A percentile compares a stretch with the other conserved stretches of the same genome.
Conservation (phyloP, 1,140 invertebrate species). For the Forficula auricularia region DNA sequence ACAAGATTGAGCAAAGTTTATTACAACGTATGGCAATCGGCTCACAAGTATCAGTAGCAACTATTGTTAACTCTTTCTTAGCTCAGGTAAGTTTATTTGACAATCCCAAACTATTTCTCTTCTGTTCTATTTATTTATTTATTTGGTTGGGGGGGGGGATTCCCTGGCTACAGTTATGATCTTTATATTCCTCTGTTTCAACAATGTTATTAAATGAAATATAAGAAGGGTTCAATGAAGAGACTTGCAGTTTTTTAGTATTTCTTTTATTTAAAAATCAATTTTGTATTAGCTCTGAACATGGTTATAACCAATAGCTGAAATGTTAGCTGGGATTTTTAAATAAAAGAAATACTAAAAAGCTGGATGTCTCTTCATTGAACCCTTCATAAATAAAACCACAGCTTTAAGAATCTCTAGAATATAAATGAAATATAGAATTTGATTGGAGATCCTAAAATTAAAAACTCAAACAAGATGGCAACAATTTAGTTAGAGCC, state of each 20-base stretch:
- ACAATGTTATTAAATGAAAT: slow-evolving; percentile 3
- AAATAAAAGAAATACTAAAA: too few relatives aligned
- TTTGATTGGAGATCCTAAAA: too few relatives aligned
- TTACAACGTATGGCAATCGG: slow-evolving; percentile 91
- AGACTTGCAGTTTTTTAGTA: background rate
- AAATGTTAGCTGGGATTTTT: too few relatives aligned
- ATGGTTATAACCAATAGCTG: too few relatives aligned
- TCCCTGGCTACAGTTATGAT: background rate
- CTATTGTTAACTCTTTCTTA: slow-evolving; percentile 84
- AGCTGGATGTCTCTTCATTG: too few relatives aligned
- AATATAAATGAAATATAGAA: too few relatives aligned
- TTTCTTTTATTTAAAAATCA: background rate
- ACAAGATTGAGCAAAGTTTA: slow-evolving; percentile 83
- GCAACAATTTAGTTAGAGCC: too few relatives aligned
- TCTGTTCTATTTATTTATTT: background rate
- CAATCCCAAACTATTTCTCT: background rate
- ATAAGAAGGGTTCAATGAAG: background rate
- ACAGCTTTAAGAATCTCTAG: too few relatives aligned
- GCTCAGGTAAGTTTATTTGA: slow-evolving; percentile 41
- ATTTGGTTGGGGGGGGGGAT: background rate
- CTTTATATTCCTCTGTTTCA: background rate
- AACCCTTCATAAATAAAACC: too few relatives aligned
- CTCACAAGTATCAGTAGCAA: slow-evolving; percentile 86
- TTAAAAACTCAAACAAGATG: too few relatives aligned
- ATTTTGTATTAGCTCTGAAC: too few relatives aligned